A percentile compares a stretch with the other conserved stretches of the same genome.
Evolutionary conservation across 2,113 vertebrate genomes (phyloP).

Genomic region (Brachyistius frenatus): DNA sequence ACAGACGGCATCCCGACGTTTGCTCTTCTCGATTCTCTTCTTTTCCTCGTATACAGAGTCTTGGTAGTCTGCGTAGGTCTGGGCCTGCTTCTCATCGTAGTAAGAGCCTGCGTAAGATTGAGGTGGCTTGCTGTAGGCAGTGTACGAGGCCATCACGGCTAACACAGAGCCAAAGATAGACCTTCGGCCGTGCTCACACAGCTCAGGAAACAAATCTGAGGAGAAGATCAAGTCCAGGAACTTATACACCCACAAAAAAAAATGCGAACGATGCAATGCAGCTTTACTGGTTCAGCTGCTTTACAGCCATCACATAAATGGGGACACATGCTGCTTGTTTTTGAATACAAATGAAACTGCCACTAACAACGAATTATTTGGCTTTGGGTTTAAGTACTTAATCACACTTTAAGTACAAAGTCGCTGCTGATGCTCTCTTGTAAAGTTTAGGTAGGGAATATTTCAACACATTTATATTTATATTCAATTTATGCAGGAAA

Average conservation of each 20-base stretch:
- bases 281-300: constrained; percentile 79
- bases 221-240: constrained; percentile 23
- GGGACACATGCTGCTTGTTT: constrained; percentile 35
- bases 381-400: constrained; percentile 6
- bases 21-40: constrained; percentile 75
- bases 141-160: constrained; percentile 74
- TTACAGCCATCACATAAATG: constrained; percentile 23
- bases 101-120: constrained; percentile 61
- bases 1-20: constrained; percentile 63
- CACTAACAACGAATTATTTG: not conserved
- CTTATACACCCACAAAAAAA: constrained; percentile 75
- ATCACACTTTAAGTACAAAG: not conserved
- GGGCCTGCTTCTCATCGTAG: constrained; percentile 69
- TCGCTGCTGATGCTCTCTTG: not conserved
- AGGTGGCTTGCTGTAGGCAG: constrained; percentile 72
- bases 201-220: constrained; percentile 53
- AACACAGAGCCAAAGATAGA: constrained; percentile 14
- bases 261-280: constrained; percentile 76
- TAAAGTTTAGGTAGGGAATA: not conserved
- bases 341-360: constrained; percentile 37
- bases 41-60: constrained; percentile 77
- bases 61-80: constrained; percentile 50
- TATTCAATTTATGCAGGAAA: not conserved
- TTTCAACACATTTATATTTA: not conserved
- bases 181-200: constrained; percentile 14